Percentiles rank a stretch among this genome's conserved stretches.
Evolutionary conservation across 2,797 vertebrate genomes (phyloP).

Genomic region (Sebastes minor): DNA sequence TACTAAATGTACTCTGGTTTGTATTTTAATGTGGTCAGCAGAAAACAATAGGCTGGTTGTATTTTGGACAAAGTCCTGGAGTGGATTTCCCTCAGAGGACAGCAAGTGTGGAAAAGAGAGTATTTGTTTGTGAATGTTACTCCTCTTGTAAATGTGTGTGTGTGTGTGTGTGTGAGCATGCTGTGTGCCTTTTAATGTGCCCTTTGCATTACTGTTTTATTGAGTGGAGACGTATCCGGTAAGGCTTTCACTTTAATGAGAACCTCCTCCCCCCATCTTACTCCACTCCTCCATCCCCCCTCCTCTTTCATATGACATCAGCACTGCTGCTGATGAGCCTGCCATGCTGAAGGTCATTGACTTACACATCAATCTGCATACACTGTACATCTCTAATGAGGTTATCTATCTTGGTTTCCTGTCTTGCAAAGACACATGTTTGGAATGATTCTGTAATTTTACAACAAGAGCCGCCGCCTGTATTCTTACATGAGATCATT

Average conservation of each 20-base stretch:
- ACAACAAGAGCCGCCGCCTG: not conserved
- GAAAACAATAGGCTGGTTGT: not conserved
- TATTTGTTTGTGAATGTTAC: not conserved
- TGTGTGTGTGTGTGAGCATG: conserved; percentile 1
- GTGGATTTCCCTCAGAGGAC: not conserved
- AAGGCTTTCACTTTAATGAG: conserved; percentile 53
- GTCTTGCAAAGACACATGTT: not conserved
- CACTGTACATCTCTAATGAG: not conserved
- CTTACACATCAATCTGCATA: conserved; percentile 1
- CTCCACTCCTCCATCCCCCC: not conserved
- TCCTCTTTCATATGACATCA: conserved; percentile 40
- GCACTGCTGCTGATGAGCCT: conserved; percentile 3
- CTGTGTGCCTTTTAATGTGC: conserved; percentile 13
- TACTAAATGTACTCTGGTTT: not conserved
- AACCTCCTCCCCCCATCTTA: not conserved
- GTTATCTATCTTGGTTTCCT: not conserved
- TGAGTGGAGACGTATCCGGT: conserved; percentile 20
- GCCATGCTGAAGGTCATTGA: conserved; percentile 34
- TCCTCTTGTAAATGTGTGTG: not conserved
- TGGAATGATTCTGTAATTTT: not conserved
- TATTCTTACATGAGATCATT: not conserved
- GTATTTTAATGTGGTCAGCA: not conserved
- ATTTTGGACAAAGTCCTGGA: not conserved
- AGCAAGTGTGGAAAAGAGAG: not conserved
- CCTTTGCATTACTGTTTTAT: conserved; percentile 25